Evolutionary conservation across 2,797 vertebrate species (phyloP), one percentile per base, ranked within the genome.

Genomic region (Acanthornis magna): DNA sequence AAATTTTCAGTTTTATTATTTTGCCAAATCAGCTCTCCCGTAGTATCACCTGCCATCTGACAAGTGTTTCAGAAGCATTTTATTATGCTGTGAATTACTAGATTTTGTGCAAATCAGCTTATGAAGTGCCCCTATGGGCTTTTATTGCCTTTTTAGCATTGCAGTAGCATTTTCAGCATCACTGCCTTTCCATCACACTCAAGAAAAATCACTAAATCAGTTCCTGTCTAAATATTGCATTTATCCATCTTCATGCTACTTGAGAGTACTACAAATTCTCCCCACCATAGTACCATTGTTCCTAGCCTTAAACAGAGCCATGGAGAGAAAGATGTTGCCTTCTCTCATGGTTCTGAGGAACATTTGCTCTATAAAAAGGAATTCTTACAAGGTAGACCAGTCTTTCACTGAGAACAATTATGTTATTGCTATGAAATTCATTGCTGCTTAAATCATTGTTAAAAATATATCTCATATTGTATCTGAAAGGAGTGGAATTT

Each of bases 201-300:
- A 68, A 65, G 36, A 94, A 95, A 96, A 96, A 88, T 48, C 50
- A 92, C 55, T 91, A 89, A 84, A 95, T 42, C 71, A 57, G 23
- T n/a, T 87, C 88, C 80, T 79, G 18, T 68, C 19, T 83, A 79
- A 94, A 62, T 26, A 76, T 10, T 85, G n/a, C 9, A 81, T n/a
- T 93, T 70, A 45, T 63, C 90, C 29, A 66, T 42, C 47, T 45
- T 66, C 29, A 63, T 36, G 19, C 65, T 83, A 60, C 48, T 86
- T 71, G 17, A 75, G 40, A 66, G 36, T 25, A 34, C 22, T 81
- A 78, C 5, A 51, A 58, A 81, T 40, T 68, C 63, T 85, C 25
- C 22, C 25, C 30, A 57, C 47, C 77, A 30, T 26, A 72, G 23
- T 23, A 43, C 12, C 25, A 67, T 21, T 29, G 19, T 54, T 72